Evolutionary conservation across 2,113 vertebrate genomes (phyloP), one percentile per base, ranked within the genome.

Genomic region (Notiomystis cincta): DNA sequence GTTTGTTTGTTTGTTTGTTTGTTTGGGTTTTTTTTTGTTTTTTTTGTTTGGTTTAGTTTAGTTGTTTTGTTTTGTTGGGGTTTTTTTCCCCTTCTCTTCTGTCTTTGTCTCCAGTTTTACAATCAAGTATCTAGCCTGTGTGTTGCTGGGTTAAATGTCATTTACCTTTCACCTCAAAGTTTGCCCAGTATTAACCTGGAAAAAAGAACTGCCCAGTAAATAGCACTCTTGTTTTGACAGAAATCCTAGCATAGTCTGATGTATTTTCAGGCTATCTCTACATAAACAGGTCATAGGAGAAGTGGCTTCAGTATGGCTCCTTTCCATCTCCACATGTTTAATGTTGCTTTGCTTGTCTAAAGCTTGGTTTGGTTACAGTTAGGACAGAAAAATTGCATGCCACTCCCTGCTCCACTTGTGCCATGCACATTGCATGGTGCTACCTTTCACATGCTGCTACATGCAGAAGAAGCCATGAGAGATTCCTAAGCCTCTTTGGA

Each of bases 361-460:
- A 88, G 45, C 13, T 37, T n/a, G 2, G 5, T 37, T 77, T 76
- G 15, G 50, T 79, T 82, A 5, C 15, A 31, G 31, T 21, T 30
- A 82, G 21, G 28, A 40, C 30, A 79, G 17, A 76, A 71, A 37
- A 64, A 7, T 9, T 15, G 14, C 13, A 24, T 45, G 10, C 15
- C 10, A 14, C 3, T 50, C 21, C 8, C 4, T 18, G 3, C 7
- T 66, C 27, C 2, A 0, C 4, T 50, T 37, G 15, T 71, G 47
- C 31, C 28, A 5, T 0, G 4, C 35, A 7, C 11, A 15, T 14
- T 21, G 12, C 0, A 2, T 8, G 11, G 27, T 2, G 2, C 27
- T 40, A 8, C 6, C 38, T 42, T 62, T 35, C n/a, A 6, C 17
- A 21, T 54, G 22, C 22, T 86, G n/a, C 33, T 72, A 12, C 22